These are phyloP conservation scores for Styela plicata DNA, from an alignment of 23 tunicate genomes.

Conservation along the genomic window DNA sequence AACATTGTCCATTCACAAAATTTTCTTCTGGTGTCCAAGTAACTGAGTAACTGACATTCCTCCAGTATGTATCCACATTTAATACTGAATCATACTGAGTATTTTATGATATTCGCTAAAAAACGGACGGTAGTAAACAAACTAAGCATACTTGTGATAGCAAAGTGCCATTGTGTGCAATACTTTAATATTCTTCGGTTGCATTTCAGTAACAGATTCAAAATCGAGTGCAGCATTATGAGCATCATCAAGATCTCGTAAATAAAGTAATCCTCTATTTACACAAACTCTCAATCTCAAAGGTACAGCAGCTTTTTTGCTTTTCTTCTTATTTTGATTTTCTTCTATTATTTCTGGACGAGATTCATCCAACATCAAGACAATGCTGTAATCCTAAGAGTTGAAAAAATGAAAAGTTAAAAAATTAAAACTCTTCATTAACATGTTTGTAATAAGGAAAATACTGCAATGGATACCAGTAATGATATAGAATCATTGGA, in stretches of 20 bases:
- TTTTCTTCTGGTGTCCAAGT: too few relatives aligned
- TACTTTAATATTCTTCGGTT: slow-evolving; percentile 44
- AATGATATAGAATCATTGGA: too few relatives aligned
- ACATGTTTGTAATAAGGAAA: neutral
- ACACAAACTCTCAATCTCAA: slow-evolving; percentile 60
- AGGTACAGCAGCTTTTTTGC: neutral
- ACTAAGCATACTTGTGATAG: slow-evolving; percentile 63
- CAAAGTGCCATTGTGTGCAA: slow-evolving; percentile 84
- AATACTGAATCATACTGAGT: too few relatives aligned
- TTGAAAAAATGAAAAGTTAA: neutral
- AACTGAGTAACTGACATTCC: too few relatives aligned
- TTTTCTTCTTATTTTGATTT: neutral
- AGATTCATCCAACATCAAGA: slow-evolving; percentile 44
- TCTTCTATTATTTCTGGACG: neutral
- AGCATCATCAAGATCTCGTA: slow-evolving; percentile 50
- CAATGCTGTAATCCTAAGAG: slow-evolving; percentile 84
- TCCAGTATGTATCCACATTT: too few relatives aligned
- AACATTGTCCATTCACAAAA: too few relatives aligned
- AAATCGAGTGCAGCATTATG: slow-evolving; percentile 84
- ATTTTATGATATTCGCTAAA: too few relatives aligned
- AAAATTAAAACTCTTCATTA: neutral
- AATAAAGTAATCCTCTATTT: slow-evolving; percentile 75
- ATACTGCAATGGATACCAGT: too few relatives aligned
- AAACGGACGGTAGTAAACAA: too few relatives aligned
- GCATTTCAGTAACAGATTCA: slow-evolving; percentile 40